Base-by-base conservation (phyloP, 2,888 invertebrate genomes). In the Amblyteles armatorius region DNA sequence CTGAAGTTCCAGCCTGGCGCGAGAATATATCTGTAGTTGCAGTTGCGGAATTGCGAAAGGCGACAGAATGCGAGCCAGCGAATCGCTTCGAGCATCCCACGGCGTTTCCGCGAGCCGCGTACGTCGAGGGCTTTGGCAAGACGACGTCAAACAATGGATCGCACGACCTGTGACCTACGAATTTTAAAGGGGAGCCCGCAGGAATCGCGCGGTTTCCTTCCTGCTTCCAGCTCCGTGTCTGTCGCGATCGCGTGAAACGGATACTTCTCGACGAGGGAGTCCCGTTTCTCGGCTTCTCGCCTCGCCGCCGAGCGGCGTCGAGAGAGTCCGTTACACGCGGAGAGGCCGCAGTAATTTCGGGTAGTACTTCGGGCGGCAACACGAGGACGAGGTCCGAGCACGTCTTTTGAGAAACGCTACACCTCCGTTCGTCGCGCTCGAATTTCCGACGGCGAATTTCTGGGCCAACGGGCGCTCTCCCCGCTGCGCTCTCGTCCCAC, bases 111-210 rank as follows among this genome's bases (percentile, higher is more conserved):
- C 71, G 40, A 60, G 60, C 50, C 68, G 44, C 65, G 48, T 26
- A 68, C 50, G 52, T 72, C 22, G 73, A 36, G 29, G 65, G 73
- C 73, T 80, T 74, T 55, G 65, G 50, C 33, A 48, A 33, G 57
- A 57, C 60, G 22, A 60, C 79, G 57, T 33, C 69, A 50, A 81
- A 86, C 83, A 81, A 86, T 81, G 77, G 57, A 81, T 78, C 67
- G 55, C 79, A 82, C 77, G 69, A 74, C 69, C 78, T 71, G 69
- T 65, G 63, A 55, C 65, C 48, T 52, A 67, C 68, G 55, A 69
- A 63, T 77, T 83, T 77, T 76, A 81, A 83, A 73, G 68, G 73
- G 65, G 71, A 72, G 19, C 26, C 57, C 73, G 50, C 65, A 26
- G 63, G 69, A 69, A 63, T 19, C 19, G 57, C 73, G 48, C 71